phyloP scores from a whole-genome alignment of 2,113 vertebrate genomes.

The Campylorhamphus procurvoides region DNA sequence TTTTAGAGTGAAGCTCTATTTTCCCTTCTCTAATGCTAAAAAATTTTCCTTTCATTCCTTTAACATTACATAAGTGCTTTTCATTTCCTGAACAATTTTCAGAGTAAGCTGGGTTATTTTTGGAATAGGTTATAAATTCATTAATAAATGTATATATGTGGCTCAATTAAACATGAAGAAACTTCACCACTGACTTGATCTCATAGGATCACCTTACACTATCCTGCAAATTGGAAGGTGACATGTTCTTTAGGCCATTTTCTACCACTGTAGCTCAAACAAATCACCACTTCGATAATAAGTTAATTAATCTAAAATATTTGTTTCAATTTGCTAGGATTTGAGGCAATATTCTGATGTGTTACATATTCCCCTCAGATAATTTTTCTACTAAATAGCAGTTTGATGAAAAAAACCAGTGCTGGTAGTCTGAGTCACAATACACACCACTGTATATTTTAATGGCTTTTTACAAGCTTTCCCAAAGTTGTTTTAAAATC shows the following conservation, averaged over 20 bases:
- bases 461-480: background rate
- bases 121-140: constrained; percentile 8
- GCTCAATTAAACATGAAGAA: background rate
- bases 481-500: background rate
- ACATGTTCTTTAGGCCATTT: background rate
- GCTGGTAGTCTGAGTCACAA: background rate
- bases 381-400: background rate
- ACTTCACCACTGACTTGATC: background rate
- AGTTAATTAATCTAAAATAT: background rate
- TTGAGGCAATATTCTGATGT: background rate
- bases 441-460: background rate
- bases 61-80: constrained; percentile 44
- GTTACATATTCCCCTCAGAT: background rate
- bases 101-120: background rate
- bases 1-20: background rate
- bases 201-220: background rate
- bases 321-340: background rate
- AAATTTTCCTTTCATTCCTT: constrained; percentile 60
- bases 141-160: background rate
- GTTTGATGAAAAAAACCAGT: background rate
- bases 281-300: background rate
- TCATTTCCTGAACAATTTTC: constrained; percentile 58
- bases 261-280: background rate
- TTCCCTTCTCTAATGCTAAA: background rate
- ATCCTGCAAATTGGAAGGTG: background rate